Base-by-base conservation (phyloP, 2,797 vertebrate genomes). In the Arctocebus calabarensis region DNA sequence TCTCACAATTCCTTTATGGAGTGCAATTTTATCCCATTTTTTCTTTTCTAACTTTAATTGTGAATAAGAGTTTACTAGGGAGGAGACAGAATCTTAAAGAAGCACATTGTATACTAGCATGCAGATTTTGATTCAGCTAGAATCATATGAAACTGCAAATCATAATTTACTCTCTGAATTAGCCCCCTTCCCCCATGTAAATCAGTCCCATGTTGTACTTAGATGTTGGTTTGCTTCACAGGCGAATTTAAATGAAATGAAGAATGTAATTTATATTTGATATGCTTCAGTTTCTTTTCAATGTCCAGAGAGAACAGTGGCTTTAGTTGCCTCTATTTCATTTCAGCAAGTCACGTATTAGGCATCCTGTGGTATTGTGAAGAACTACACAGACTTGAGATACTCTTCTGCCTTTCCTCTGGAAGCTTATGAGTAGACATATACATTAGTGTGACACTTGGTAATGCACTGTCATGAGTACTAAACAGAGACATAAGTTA, bases 261-360 rank as follows among this genome's bases (percentile, higher is more conserved):
- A 86, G 59, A 77, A 52, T 70, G 22, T 88, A 62, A 27, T 68
- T 88, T 94, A 59, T 45, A 55, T 43, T 7, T 93, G 59, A 48
- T 87, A 40, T 62, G 14, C 66, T 70, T 84, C 34, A 82, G 78
- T 84, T 66, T 73, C 40, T 8, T 94, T 92, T 84, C 43, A 90
- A 8, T 84, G 59, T 20, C 32, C 52, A 73, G 45, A 92, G 52
- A 95, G 48, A 73, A 57, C 61, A 57, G 48, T 61, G 85, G 43
- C 16, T 85, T 34, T 68, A 19, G 29, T 95, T 86, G 40, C 64
- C 43, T 57, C 23, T 61, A 45, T 61, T 77, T 93, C 82, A 83
- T 5, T 77, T 86, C 23, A 90, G 7, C 6, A 40, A 68, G 13
- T 70, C n/a, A 62, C 22, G 3, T 83, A 37, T n/a, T 77, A 78